Conservation (phyloP, 2,888 invertebrate genomes). For the Drosophila helvetica region DNA sequence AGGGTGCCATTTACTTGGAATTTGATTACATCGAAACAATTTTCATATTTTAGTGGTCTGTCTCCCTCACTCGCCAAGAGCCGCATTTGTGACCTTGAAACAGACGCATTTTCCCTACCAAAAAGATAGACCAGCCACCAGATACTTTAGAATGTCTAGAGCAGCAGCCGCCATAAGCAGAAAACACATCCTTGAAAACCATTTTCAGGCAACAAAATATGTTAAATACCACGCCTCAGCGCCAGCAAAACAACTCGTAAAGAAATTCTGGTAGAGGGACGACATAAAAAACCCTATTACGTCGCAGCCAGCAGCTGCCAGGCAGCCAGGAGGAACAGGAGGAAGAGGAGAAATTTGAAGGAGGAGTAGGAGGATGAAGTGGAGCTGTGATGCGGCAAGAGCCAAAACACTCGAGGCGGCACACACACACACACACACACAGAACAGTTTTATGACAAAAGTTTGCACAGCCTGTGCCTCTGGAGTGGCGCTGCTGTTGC, state of each 20-base stretch:
- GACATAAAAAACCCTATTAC: constrained; percentile 44
- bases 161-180: constrained; percentile 20
- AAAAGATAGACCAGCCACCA: constrained; percentile 6
- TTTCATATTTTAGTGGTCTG: constrained; percentile 36
- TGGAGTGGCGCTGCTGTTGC: neutral
- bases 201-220: constrained; percentile 42
- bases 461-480: constrained; percentile 11
- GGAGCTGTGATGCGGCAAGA: neutral
- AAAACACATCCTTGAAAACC: constrained; percentile 37
- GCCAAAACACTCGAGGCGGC: constrained; percentile 7
- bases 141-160: constrained; percentile 27
- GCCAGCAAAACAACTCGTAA: constrained; percentile 42
- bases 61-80: neutral
- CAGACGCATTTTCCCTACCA: constrained; percentile 17
- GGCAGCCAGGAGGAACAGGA: constrained; percentile 1
- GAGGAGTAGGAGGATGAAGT: neutral
- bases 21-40: constrained; percentile 31
- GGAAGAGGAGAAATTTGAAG: neutral
- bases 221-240: constrained; percentile 48
- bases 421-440: neutral
- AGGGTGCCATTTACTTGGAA: constrained; percentile 31
- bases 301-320: constrained; percentile 48
- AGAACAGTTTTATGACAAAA: constrained; percentile 15
- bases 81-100: constrained; percentile 34
- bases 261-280: constrained; percentile 25